Evolutionary conservation across 2,888 invertebrate species (phyloP).

Genomic region (Synanthedon vespiformis): DNA sequence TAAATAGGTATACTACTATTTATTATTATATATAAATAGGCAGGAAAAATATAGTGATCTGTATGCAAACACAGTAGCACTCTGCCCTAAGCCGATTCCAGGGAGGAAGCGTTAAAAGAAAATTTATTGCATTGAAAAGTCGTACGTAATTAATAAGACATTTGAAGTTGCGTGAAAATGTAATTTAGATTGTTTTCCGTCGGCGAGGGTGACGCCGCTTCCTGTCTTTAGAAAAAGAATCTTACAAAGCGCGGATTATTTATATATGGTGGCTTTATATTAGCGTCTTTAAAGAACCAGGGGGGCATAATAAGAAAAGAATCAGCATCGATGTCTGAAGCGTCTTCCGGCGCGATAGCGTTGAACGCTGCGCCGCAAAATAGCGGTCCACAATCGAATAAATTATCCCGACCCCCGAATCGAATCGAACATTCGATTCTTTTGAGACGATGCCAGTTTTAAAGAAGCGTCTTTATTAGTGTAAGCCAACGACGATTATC

Average conservation of each 20-base stretch:
- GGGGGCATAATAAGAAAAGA: constrained; percentile 69
- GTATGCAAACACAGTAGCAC: constrained; percentile 51
- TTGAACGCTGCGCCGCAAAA: constrained; percentile 60
- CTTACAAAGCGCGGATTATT: constrained; percentile 63
- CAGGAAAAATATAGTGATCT: constrained; percentile 26
- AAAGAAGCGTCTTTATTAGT: constrained; percentile 67
- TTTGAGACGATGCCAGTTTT: constrained; percentile 62
- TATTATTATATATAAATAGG: too few species aligned
- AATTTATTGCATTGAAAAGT: constrained; percentile 71
- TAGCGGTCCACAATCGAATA: constrained; percentile 69
- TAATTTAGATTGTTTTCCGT: constrained; percentile 69
- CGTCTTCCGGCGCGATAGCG: constrained; percentile 62
- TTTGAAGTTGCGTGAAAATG: constrained; percentile 72
- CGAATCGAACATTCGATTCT: constrained; percentile 67
- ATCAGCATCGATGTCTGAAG: constrained; percentile 70
- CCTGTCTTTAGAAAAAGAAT: constrained; percentile 40
- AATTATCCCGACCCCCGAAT: constrained; percentile 60
- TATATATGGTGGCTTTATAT: constrained; percentile 69
- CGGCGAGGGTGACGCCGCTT: constrained; percentile 48
- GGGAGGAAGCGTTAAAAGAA: constrained; percentile 61
- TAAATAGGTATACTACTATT: too few species aligned
- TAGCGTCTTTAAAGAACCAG: constrained; percentile 67
- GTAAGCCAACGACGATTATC: constrained; percentile 68
- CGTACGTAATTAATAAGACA: constrained; percentile 69
- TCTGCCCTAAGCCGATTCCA: constrained; percentile 62